Evolutionary conservation across 1,140 invertebrate genomes (phyloP).

Genomic region (Sipha flava): DNA sequence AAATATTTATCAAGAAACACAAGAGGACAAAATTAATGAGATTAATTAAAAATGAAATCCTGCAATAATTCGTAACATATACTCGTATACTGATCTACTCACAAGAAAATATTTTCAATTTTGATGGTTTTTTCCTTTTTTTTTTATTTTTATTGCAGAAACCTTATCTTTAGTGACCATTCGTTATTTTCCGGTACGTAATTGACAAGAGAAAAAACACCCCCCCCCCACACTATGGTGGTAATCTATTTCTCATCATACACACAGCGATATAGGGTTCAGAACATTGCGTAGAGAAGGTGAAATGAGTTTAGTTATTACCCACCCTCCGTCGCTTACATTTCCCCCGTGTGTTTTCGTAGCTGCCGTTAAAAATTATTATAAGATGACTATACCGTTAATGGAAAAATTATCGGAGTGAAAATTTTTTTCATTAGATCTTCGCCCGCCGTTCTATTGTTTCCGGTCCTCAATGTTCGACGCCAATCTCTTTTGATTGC

Average conservation of each 20-base stretch:
- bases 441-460: not conserved
- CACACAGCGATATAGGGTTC: not conserved
- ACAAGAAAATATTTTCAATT: conserved; percentile 5
- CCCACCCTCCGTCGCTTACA: not conserved
- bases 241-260: conserved; percentile 32
- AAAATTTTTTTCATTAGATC: conserved; percentile 16
- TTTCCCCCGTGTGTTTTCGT: not conserved
- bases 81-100: not conserved
- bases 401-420: conserved; percentile 29
- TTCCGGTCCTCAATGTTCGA: not conserved
- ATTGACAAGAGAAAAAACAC: conserved; percentile 31
- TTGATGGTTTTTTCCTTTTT: not conserved
- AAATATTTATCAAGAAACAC: too few species aligned
- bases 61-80: not conserved
- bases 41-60: not conserved
- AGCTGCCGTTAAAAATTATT: conserved; percentile 22
- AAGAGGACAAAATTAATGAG: not conserved
- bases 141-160: conserved; percentile 23
- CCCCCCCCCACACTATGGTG: not conserved
- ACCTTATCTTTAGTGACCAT: conserved; percentile 26
- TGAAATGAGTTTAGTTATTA: conserved; percentile 30
- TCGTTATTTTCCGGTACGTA: conserved; percentile 32
- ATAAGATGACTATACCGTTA: not conserved
- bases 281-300: not conserved
- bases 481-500: not conserved